Evolutionary conservation across 2,113 vertebrate species (phyloP).

Genomic region (Numida meleagris): DNA sequence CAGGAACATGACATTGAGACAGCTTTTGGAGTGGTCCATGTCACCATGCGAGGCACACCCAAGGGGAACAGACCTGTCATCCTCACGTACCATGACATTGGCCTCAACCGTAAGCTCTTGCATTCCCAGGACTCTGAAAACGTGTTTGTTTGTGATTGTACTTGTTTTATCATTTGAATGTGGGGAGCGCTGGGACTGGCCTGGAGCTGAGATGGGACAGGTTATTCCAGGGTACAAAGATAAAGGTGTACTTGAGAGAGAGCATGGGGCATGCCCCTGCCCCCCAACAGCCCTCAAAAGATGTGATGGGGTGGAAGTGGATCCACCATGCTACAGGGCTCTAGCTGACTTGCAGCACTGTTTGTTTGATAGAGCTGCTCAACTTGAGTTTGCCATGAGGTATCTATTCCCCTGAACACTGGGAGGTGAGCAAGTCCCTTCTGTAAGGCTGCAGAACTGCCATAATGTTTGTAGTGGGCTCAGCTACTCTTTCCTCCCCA

Average conservation of each 20-base stretch:
- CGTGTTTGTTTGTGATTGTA: neutral
- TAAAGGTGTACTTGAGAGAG: neutral
- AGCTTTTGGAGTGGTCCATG: slow-evolving; percentile 89
- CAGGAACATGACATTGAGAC: slow-evolving; percentile 97
- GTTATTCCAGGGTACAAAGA: neutral
- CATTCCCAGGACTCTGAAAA: neutral
- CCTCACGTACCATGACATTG: slow-evolving; percentile 96
- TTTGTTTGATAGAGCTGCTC: neutral
- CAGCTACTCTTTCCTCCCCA: neutral
- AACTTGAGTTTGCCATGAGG: neutral
- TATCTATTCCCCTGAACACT: neutral
- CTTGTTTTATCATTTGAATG: neutral
- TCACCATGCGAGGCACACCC: slow-evolving; percentile 90
- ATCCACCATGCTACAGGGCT: neutral
- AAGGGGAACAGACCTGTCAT: slow-evolving; percentile 94
- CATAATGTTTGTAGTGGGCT: neutral
- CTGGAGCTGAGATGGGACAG: neutral
- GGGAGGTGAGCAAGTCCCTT: neutral
- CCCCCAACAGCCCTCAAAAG: neutral
- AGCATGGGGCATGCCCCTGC: rapidly evolving
- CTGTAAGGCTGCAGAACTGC: neutral
- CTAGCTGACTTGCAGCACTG: neutral
- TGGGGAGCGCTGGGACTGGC: neutral
- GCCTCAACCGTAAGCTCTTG: slow-evolving; percentile 92
- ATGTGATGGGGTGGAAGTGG: neutral